phyloP scores from a whole-genome alignment of 2,888 invertebrate genomes.

The Drosophila parthenogenetica region DNA sequence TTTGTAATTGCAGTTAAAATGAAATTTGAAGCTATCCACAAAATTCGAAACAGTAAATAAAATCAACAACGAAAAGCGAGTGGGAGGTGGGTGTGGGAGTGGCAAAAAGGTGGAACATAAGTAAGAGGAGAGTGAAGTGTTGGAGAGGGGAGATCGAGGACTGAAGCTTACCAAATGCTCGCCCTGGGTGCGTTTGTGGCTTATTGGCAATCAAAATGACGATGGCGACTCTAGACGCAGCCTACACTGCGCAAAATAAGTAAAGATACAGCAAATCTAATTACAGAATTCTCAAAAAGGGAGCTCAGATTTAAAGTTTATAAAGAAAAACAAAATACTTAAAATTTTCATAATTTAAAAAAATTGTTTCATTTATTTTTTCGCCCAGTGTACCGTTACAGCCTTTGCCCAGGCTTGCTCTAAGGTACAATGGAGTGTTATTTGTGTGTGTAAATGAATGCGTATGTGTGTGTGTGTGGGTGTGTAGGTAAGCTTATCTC shows the following conservation, averaged over 20 bases:
- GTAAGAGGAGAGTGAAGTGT: neutral
- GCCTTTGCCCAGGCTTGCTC: constrained; percentile 7
- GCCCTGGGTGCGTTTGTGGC: constrained; percentile 71
- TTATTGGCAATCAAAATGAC: constrained; percentile 71
- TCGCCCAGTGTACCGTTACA: constrained; percentile 33
- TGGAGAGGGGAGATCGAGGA: neutral
- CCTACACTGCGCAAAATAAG: constrained; percentile 25
- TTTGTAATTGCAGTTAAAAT: constrained; percentile 68
- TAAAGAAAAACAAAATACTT: too few species aligned
- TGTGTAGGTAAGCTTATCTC: constrained; percentile 46
- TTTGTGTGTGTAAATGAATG: constrained; percentile 1
- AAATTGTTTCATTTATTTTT: constrained; percentile 1
- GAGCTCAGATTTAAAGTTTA: too few species aligned
- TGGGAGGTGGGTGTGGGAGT: neutral
- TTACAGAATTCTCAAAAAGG: neutral
- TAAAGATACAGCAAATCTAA: neutral
- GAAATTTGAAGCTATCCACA: constrained; percentile 43
- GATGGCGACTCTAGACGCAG: constrained; percentile 26
- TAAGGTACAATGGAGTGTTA: constrained; percentile 3
- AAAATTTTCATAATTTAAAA: neutral
- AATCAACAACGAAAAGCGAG: constrained; percentile 38
- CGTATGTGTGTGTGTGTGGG: constrained; percentile 4
- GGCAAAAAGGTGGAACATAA: constrained; percentile 23
- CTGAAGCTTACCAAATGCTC: constrained; percentile 49
- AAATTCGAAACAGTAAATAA: constrained; percentile 47